Evolutionary conservation across 2,113 vertebrate genomes (phyloP).

Genomic region (Halichoeres trimaculatus): DNA sequence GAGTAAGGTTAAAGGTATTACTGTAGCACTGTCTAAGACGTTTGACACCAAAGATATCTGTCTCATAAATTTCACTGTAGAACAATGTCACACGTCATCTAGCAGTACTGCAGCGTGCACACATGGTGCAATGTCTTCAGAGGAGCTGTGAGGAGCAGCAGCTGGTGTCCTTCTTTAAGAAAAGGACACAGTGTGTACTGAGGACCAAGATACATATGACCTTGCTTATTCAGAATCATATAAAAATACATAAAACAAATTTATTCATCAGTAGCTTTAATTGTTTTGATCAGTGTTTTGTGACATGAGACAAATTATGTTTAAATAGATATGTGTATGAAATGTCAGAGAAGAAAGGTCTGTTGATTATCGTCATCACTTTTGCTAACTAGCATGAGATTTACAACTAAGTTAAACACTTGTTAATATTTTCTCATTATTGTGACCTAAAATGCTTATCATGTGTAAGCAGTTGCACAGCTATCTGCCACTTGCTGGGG

Average conservation of each 20-base stretch:
- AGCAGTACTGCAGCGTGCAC: slow-evolving; percentile 17
- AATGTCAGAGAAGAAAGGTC: too few relatives aligned
- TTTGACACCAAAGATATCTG: slow-evolving; percentile 63
- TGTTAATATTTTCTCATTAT: too few relatives aligned
- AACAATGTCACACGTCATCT: slow-evolving; percentile 64
- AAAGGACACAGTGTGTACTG: slow-evolving; percentile 44
- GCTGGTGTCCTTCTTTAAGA: slow-evolving; percentile 58
- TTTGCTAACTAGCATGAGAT: too few relatives aligned
- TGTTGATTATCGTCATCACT: too few relatives aligned
- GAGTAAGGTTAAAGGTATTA: slow-evolving; percentile 8
- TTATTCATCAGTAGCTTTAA: not conserved
- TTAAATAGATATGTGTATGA: too few relatives aligned
- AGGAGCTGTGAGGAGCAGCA: slow-evolving; percentile 48
- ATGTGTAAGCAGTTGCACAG: too few relatives aligned
- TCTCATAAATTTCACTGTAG: slow-evolving; percentile 50
- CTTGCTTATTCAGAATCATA: not conserved
- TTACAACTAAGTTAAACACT: too few relatives aligned
- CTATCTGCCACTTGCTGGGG: too few relatives aligned
- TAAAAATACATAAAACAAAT: not conserved
- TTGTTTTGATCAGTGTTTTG: not conserved
- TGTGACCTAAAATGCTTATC: too few relatives aligned
- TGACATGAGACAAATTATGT: not conserved
- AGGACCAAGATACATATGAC: not conserved
- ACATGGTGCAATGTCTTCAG: slow-evolving; percentile 54
- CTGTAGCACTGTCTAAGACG: slow-evolving; percentile 18